Evolutionary conservation across 2,113 vertebrate species (phyloP), one percentile per base, ranked within the genome.

Genomic region (Larimichthys crocea): DNA sequence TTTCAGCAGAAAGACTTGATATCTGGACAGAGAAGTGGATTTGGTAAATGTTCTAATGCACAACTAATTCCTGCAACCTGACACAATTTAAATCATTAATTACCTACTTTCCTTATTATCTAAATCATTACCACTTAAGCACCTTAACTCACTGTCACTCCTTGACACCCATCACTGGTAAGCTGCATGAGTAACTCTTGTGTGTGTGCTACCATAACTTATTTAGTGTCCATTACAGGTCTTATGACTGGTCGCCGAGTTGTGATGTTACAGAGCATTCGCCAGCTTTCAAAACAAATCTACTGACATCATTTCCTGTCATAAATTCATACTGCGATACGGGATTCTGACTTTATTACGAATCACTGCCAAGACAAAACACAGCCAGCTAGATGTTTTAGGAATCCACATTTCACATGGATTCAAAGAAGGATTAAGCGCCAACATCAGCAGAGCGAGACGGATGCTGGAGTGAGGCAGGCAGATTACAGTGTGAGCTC

Each of bases 141-240:
- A 49, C 53, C 2, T 31, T 61, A 61, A 26, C n/a, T 50, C 49
- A n/a, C 46, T 9, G 19, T 49, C 56, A 56, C 53, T 68, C 31
- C 24, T 62, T 57, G 31, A 71, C 49, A 50, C 2, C 26, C 9
- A 17, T 83, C 29, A 29, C 29, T 44, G 42, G 24, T 74, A 64
- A 74, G 4, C 55, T 71, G 63, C 48, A 52, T 53, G 31, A 77
- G 44, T 61, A 22, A 72, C 1, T 68, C 68, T 22, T n/a, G n/a
- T 65, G 46, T 72, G 42, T 77, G 68, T 65, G 61, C 42, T 53
- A 60, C 52, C 49, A 78, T 86, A 19, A 72, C 31, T 85, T 79
- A 78, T 81, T 78, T 29, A 84, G 63, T 74, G 60, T 9, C 42
- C 40, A 76, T 74, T 80, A 63, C 16, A 48, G 31, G 60, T 84